Conservation (phyloP, 1,140 invertebrate genomes). For the Wasmannia auropunctata region DNA sequence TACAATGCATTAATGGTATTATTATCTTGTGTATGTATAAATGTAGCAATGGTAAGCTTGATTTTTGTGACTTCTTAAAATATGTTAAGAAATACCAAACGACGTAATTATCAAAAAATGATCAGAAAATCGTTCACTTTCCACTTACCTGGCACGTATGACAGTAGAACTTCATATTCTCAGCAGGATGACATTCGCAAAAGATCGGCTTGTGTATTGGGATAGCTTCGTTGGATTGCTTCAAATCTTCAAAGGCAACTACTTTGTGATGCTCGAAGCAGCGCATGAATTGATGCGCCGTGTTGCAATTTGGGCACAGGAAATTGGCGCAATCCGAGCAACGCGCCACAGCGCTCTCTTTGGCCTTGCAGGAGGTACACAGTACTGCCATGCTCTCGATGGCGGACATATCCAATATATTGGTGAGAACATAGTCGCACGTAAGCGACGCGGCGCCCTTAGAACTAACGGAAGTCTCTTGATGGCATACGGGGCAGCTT, state of each 20-base stretch:
- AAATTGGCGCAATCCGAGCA: conserved; percentile 97
- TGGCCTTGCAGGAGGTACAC: conserved; percentile 95
- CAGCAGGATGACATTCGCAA: conserved; percentile 91
- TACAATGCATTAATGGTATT: background rate
- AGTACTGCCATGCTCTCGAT: conserved; percentile 91
- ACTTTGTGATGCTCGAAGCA: conserved; percentile 97
- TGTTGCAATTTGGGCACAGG: conserved; percentile 96
- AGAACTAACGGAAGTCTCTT: conserved; percentile 91
- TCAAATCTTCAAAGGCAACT: conserved; percentile 94
- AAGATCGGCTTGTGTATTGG: conserved; percentile 93
- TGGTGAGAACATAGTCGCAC: conserved; percentile 93
- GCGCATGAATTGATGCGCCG: conserved; percentile 96
- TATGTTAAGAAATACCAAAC: background rate
- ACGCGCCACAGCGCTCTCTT: conserved; percentile 95
- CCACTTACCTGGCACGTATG: conserved; percentile 90
- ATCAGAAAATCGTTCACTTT: background rate
- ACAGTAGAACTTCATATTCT: conserved; percentile 93
- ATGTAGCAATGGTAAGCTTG: background rate
- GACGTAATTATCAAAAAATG: background rate
- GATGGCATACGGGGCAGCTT: conserved; percentile 93
- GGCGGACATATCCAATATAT: conserved; percentile 93
- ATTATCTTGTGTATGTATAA: background rate
- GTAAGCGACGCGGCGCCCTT: conserved; percentile 91
- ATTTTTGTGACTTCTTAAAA: background rate
- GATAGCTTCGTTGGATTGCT: conserved; percentile 90